phyloP scores from a whole-genome alignment of 2,113 vertebrate genomes.

The Chrysochloris asiatica region DNA sequence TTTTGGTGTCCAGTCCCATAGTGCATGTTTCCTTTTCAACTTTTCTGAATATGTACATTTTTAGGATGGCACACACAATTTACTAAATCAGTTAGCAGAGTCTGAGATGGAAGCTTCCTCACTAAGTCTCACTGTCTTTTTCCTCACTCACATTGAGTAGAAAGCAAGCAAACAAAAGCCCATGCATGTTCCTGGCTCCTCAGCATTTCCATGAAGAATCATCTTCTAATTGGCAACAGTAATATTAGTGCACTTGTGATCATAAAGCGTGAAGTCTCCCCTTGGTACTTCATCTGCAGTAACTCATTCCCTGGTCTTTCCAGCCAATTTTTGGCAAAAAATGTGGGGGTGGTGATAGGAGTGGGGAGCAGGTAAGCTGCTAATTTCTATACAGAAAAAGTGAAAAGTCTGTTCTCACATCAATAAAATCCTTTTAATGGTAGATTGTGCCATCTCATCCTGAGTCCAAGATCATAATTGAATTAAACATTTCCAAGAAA shows the following conservation, averaged over 20 bases:
- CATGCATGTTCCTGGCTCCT: not conserved
- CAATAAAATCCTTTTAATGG: not conserved
- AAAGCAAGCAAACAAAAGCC: not conserved
- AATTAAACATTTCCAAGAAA: not conserved
- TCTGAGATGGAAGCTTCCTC: not conserved
- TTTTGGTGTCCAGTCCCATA: not conserved
- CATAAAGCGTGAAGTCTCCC: not conserved
- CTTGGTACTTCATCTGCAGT: not conserved
- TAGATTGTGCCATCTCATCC: not conserved
- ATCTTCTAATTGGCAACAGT: not conserved
- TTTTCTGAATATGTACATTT: not conserved
- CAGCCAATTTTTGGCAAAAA: not conserved
- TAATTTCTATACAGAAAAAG: not conserved
- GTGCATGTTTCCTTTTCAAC: not conserved
- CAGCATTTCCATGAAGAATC: not conserved
- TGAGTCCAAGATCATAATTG: not conserved
- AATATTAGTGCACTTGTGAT: not conserved
- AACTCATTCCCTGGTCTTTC: not conserved
- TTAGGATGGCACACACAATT: not conserved
- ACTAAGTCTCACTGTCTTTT: not conserved
- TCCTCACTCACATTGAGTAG: not conserved
- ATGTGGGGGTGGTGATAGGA: too few relatives aligned
- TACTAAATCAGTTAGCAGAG: not conserved
- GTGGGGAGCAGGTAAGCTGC: fast-evolving
- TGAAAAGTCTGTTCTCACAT: not conserved